Evolutionary conservation across 2,113 vertebrate species (phyloP), one percentile per base, ranked within the genome.

Genomic region (Struthidea cinerea): DNA sequence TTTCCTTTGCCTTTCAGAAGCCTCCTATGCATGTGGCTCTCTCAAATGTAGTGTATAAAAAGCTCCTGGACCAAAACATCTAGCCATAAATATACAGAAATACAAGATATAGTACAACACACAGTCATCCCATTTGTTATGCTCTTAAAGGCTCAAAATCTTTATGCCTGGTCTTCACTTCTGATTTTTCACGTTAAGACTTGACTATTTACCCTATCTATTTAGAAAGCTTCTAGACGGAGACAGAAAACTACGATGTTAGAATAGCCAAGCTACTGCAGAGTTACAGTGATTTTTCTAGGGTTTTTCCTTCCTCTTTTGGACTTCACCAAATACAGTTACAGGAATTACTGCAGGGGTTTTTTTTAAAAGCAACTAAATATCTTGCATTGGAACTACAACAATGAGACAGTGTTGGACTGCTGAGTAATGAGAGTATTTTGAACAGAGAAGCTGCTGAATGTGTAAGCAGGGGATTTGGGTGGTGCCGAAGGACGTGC

Each of bases 361-460:
- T 22, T 56, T 63, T 52, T 52, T 70, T 3, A 2, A 67, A 87
- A 74, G 20, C 16, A 71, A 47, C n/a, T 69, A 18, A 69, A 32
- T 50, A 57, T 47, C 28, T 81, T 86, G 33, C 20, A 39, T 23
- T 55, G 27, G 33, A 91, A 83, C 79, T 50, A 19, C 14, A 89
- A 81, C 56, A 67, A 74, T 28, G 23, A 83, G 26, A 69, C 13
- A 18, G 16, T 16, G 49, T 78, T 76, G 67, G 78, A 77, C 33
- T 96, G 84, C 79, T 93, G 84, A 95, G 57, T 76, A 94, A 97
- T 30, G 10, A 55, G 16, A 76, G n/a, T 16, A 57, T 85, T 95
- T 57, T 32, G 32, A 94, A 89, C 18, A 81, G 73, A 61, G 47
- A 93, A 82, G 89, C n/a, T 83, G 89, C 55, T 82, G 49, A 96